Evolutionary conservation across 2,888 invertebrate genomes (phyloP).

Genomic region (Dusona sp.): DNA sequence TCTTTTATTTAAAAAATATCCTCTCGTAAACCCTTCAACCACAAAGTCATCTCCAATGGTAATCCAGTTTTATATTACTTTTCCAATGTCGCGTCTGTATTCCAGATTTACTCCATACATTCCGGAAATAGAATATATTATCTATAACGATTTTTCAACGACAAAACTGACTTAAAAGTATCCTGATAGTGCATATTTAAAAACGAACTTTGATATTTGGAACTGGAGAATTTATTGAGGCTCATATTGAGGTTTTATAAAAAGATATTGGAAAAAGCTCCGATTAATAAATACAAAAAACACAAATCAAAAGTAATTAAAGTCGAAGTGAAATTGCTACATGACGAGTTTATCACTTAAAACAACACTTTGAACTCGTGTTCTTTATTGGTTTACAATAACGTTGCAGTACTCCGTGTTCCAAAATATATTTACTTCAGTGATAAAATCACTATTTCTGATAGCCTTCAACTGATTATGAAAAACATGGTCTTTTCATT

Average conservation of each 20-base stretch:
- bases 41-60: neutral
- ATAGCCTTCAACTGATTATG: too few relatives aligned
- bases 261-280: neutral
- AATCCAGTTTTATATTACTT: neutral
- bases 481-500: too few relatives aligned
- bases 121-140: neutral
- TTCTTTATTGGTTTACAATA: too few relatives aligned
- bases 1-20: neutral
- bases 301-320: neutral
- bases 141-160: neutral
- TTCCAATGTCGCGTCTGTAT: neutral
- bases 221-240: neutral
- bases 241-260: neutral
- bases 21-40: constrained; percentile 29
- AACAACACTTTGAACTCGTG: too few relatives aligned
- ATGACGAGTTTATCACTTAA: neutral
- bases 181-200: neutral
- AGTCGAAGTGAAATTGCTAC: neutral
- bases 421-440: too few relatives aligned
- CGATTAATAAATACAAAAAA: neutral
- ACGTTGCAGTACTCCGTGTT: too few relatives aligned
- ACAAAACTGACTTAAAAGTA: neutral
- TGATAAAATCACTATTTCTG: too few relatives aligned
- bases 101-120: neutral
- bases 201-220: neutral